These are phyloP conservation scores for Acrossocheilus fasciatus DNA, from an alignment of 2,797 vertebrate species.

Conservation along the genomic window DNA sequence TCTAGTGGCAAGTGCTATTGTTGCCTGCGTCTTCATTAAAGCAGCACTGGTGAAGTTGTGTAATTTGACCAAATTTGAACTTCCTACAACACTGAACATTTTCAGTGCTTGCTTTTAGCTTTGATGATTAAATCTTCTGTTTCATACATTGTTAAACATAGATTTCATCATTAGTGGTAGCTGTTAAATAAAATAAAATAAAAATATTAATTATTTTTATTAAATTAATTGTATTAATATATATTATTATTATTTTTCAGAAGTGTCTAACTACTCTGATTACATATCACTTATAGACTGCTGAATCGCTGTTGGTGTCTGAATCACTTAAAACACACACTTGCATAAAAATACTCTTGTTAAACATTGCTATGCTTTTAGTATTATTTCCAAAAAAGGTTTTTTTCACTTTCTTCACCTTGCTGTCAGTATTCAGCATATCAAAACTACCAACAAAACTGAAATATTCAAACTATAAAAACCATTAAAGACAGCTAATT, in stretches of 20 bases:
- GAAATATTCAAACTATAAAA: not conserved
- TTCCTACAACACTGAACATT: not conserved
- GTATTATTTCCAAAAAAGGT: not conserved
- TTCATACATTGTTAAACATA: conserved; percentile 6
- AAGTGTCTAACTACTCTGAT: not conserved
- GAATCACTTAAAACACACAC: not conserved
- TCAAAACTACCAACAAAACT: not conserved
- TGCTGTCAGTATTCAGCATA: not conserved
- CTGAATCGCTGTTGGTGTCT: not conserved
- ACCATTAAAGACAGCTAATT: not conserved
- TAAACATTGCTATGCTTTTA: not conserved
- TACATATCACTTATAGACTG: not conserved
- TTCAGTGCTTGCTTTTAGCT: conserved; percentile 3
- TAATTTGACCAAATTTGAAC: not conserved
- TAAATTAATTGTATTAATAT: not conserved
- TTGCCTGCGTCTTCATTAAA: not conserved
- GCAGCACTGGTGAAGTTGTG: not conserved
- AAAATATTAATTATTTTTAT: not conserved
- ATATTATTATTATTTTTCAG: not conserved
- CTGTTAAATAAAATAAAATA: not conserved
- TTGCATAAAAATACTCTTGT: not conserved
- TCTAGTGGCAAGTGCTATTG: not conserved
- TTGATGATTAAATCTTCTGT: conserved; percentile 11
- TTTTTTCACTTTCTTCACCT: not conserved
- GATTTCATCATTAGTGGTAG: not conserved